A percentile compares a stretch with the other conserved stretches of the same genome.
Conservation (phyloP, 2,797 vertebrate species). For the Kryptolebias ocellatus region DNA sequence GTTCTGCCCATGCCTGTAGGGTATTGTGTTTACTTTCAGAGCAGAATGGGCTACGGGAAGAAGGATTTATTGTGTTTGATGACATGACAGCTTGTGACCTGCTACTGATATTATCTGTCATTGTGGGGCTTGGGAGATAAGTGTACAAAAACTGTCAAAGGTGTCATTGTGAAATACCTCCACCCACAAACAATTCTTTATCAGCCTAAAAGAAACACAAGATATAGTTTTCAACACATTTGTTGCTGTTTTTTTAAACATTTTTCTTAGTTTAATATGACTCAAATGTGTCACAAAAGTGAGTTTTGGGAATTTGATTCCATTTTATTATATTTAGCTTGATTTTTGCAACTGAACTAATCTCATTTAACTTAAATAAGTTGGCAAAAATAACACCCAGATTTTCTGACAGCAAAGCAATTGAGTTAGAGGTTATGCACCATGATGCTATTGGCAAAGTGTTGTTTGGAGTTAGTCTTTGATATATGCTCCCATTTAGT, state of each 20-base stretch:
- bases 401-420: too few species aligned
- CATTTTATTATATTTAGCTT: too few species aligned
- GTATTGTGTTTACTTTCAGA: constrained; percentile 44
- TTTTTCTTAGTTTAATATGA: not conserved
- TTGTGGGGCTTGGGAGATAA: constrained; percentile 44
- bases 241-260: not conserved
- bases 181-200: constrained; percentile 13
- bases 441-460: too few species aligned
- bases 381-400: too few species aligned
- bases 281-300: not conserved
- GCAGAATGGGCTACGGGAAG: constrained; percentile 8
- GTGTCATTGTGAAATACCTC: constrained; percentile 42
- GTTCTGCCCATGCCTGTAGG: constrained; percentile 20
- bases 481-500: too few species aligned
- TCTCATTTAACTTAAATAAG: too few species aligned
- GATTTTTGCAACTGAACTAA: too few species aligned
- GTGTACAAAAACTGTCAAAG: constrained; percentile 25
- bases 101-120: constrained; percentile 61
- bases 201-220: constrained; percentile 38
- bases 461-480: too few species aligned
- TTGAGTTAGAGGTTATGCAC: too few species aligned
- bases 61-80: constrained; percentile 15
- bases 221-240: not conserved
- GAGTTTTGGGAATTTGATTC: too few species aligned
- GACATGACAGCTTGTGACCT: constrained; percentile 38